A percentile compares a stretch with the other conserved stretches of the same genome.
phyloP scores from a whole-genome alignment of 2,113 vertebrate genomes.

The Paracanthobrama guichenoti region DNA sequence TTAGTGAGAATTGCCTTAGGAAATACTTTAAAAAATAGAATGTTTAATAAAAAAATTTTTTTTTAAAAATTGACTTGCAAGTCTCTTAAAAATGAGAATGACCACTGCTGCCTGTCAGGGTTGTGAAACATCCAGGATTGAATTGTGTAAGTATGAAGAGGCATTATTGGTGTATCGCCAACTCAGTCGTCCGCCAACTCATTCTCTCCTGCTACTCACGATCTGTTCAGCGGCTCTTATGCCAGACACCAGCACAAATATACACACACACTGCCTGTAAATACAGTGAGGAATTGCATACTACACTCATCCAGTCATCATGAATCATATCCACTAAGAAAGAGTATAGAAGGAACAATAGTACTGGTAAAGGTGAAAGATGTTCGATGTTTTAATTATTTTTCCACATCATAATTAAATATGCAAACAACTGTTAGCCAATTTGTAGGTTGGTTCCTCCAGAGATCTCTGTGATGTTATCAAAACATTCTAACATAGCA shows the following conservation, averaged over 20 bases:
- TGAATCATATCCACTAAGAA: background rate
- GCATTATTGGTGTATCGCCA: background rate
- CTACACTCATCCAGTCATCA: background rate
- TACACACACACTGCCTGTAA: background rate
- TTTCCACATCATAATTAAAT: background rate
- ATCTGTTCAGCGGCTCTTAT: background rate
- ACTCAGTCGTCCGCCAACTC: background rate
- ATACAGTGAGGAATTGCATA: conserved; percentile 5
- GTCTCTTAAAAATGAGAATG: conserved; percentile 14
- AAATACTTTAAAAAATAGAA: background rate
- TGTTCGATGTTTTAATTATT: too few species aligned
- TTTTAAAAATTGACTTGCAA: background rate
- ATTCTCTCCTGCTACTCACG: conserved; percentile 1
- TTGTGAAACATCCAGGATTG: conserved; percentile 7
- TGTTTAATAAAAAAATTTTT: too few species aligned
- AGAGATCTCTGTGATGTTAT: background rate
- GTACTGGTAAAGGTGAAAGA: too few species aligned
- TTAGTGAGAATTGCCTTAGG: background rate
- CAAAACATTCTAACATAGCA: background rate
- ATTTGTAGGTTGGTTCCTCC: background rate
- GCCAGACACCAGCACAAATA: background rate
- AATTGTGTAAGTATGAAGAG: conserved; percentile 20
- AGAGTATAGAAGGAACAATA: background rate
- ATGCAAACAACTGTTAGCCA: background rate
- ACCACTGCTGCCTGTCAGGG: background rate